Percentiles rank a stretch among this genome's conserved stretches.
These are phyloP conservation scores for Pseudorhiza aurosa DNA, from an alignment of 30 jellyfish, hydroid and myxozoan genomes.

Conservation along the genomic window DNA sequence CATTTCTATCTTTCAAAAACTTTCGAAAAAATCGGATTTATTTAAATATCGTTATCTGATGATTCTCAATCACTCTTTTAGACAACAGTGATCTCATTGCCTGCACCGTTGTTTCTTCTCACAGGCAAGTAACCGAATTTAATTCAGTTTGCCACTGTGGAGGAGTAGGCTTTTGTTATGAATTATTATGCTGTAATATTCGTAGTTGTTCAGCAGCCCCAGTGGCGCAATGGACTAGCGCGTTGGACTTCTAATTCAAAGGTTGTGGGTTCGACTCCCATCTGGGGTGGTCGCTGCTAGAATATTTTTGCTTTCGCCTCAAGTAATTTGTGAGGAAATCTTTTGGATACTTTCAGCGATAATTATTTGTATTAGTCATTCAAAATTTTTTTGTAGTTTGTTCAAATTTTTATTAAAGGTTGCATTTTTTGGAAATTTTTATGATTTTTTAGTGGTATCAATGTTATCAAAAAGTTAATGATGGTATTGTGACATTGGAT, in stretches of 20 bases:
- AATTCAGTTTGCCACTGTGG: neutral
- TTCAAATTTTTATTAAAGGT: too few relatives aligned
- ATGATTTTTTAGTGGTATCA: too few relatives aligned
- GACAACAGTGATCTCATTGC: slow-evolving; percentile 93
- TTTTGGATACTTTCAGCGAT: neutral
- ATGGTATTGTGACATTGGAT: too few relatives aligned
- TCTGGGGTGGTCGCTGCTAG: slow-evolving; percentile 84
- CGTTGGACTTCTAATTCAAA: slow-evolving; percentile 84
- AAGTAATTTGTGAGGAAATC: neutral
- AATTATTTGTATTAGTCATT: too few relatives aligned
- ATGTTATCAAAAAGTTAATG: too few relatives aligned
- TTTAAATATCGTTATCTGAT: too few relatives aligned
- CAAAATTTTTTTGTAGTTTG: too few relatives aligned
- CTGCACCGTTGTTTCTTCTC: slow-evolving; percentile 75
- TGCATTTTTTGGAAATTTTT: too few relatives aligned
- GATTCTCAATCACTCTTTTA: too few relatives aligned
- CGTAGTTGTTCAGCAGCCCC: slow-evolving; percentile 82
- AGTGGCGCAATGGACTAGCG: slow-evolving; percentile 86
- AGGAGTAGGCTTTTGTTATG: slow-evolving; percentile 3
- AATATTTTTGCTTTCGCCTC: neutral
- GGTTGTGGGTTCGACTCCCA: slow-evolving; percentile 90
- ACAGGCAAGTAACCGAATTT: slow-evolving; percentile 42
- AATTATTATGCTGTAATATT: too few relatives aligned
- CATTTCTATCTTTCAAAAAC: neutral
- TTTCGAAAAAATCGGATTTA: too few relatives aligned